Percentiles rank a stretch among this genome's conserved stretches.
Evolutionary conservation across 2,888 invertebrate species (phyloP).

Genomic region (Brenthis ino): DNA sequence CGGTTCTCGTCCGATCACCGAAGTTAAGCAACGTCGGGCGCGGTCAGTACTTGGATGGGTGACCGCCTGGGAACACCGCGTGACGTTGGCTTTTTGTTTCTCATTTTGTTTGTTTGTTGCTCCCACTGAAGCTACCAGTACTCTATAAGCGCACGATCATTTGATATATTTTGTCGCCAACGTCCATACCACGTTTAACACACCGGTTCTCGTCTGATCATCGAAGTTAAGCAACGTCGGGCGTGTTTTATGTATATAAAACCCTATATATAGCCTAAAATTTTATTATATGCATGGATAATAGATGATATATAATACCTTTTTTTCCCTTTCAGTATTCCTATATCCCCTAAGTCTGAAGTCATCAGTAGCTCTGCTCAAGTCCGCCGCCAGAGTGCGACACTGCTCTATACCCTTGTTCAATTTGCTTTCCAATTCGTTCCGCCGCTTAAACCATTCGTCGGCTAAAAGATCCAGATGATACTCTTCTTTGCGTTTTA

Average conservation of each 20-base stretch:
- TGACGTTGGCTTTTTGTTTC: constrained; percentile 32
- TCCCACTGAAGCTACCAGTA: no score
- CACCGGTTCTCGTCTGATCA: constrained; percentile 47
- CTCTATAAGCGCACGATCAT: no score
- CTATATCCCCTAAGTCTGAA: constrained; percentile 74
- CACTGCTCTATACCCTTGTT: constrained; percentile 83
- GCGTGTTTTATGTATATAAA: constrained; percentile 42
- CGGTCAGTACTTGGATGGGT: constrained; percentile 66
- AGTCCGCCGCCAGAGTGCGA: constrained; percentile 80
- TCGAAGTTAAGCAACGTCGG: constrained; percentile 55
- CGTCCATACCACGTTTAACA: constrained; percentile 38
- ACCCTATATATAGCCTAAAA: no score
- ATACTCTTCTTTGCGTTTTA: constrained; percentile 82
- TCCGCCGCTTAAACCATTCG: constrained; percentile 82
- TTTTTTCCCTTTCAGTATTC: constrained; percentile 79
- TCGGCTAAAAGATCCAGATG: constrained; percentile 76
- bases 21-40: constrained; percentile 58
- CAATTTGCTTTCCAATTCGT: constrained; percentile 81
- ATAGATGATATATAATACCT: constrained; percentile 51
- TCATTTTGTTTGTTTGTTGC: no score
- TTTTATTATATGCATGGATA: no score
- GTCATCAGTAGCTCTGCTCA: constrained; percentile 84
- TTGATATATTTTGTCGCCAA: background rate
- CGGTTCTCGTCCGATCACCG: constrained; percentile 48
- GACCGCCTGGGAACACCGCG: constrained; percentile 61